Conservation (phyloP, 2,797 vertebrate species). For the Alcedo quadribrachys region DNA sequence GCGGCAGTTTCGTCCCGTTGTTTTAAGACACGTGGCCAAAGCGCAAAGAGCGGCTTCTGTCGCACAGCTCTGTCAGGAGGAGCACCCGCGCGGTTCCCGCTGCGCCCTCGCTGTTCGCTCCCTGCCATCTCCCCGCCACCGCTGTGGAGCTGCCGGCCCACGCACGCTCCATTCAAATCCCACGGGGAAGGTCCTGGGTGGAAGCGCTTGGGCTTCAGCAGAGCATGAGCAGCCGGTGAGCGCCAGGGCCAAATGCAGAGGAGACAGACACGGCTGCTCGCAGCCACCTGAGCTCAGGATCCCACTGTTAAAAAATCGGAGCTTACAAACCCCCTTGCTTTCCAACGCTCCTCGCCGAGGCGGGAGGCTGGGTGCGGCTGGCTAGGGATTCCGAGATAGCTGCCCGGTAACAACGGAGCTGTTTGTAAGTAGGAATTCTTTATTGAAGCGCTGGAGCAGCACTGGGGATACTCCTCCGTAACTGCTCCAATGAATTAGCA, state of each 20-base stretch:
- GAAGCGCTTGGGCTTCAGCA: neutral
- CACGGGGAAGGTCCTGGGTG: neutral
- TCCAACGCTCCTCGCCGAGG: no score
- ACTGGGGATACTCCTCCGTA: no score
- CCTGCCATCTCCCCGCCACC: fast-evolving
- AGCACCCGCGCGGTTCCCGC: fast-evolving
- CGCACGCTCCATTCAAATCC: fast-evolving
- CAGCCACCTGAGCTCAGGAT: neutral
- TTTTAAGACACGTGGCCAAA: fast-evolving
- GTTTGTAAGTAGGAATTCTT: no score
- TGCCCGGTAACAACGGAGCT: no score
- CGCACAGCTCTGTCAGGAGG: neutral
- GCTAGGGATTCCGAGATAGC: no score
- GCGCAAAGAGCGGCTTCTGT: fast-evolving
- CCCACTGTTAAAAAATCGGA: neutral
- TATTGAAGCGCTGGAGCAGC: no score
- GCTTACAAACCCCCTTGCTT: no score
- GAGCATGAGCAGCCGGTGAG: fast-evolving
- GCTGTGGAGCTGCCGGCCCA: fast-evolving
- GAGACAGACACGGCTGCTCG: fast-evolving
- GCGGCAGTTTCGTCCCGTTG: fast-evolving
- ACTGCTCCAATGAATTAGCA: no score
- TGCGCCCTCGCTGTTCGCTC: fast-evolving
- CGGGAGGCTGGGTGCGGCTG: no score
- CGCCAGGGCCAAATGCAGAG: neutral